A percentile compares a stretch with the other conserved stretches of the same genome.
phyloP scores from a whole-genome alignment of 1,140 invertebrate species.

The Drosophila albomicans region DNA sequence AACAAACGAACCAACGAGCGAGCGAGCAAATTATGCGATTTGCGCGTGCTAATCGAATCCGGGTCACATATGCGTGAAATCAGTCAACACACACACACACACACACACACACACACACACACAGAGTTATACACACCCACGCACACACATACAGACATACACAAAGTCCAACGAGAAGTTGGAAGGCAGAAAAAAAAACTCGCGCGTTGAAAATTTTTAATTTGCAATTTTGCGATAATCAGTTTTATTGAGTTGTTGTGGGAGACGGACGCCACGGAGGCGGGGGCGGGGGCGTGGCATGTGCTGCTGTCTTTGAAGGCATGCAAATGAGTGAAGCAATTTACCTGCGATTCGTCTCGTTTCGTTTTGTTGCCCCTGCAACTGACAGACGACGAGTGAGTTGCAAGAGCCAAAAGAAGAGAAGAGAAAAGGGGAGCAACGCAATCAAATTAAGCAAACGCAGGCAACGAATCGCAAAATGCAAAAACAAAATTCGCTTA shows the following conservation, averaged over 20 bases:
- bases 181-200: background rate
- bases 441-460: constrained; percentile 38
- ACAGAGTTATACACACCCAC: background rate
- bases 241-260: constrained; percentile 75
- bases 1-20: constrained; percentile 15
- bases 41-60: constrained; percentile 75
- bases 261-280: no score
- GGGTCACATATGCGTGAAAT: constrained; percentile 81
- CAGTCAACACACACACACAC: constrained; percentile 26
- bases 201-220: constrained; percentile 59
- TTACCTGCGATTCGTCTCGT: constrained; percentile 33
- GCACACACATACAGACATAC: background rate
- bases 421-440: no score
- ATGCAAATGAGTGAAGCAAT: constrained; percentile 72
- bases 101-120: background rate
- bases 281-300: constrained; percentile 2
- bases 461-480: constrained; percentile 32
- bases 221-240: constrained; percentile 78
- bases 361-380: constrained; percentile 29
- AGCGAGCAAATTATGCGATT: constrained; percentile 54
- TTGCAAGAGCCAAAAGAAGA: background rate
- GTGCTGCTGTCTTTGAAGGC: constrained; percentile 38
- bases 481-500: constrained; percentile 43
- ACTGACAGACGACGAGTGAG: constrained; percentile 51
- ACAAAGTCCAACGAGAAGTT: background rate